Base-by-base conservation (phyloP, 2,113 vertebrate species). In the Pedionomus torquatus region DNA sequence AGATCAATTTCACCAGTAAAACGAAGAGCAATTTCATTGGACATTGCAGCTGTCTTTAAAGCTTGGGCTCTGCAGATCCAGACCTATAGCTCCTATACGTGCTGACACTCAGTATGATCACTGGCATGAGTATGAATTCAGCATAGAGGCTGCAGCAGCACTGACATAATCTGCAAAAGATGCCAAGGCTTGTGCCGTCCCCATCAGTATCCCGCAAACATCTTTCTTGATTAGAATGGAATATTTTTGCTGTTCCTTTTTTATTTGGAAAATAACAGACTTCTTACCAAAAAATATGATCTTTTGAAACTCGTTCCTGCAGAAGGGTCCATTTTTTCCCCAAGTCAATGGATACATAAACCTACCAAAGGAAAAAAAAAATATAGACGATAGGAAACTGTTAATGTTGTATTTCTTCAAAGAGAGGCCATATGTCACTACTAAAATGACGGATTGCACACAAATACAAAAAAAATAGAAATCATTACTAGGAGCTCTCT, bases 291-390 rank as follows among this genome's bases (percentile, higher is more conserved):
- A 99, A 99, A 65, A 99, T 97, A 78, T 98, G 98, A 91, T 99
- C 99, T 96, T 99, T 99, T 89, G 99, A 99, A 90, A 99, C 99
- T 31, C 97, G 98, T 86, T 99, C 99, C 95, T 99, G 99, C n/a
- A 99, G 98, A 49, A 99, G 98, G 5, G 95, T 98, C 99, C 99
- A 99, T 97, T 98, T 99, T 92, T 97, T 98, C 15, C 99, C 99
- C 97, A 99, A 94, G 96, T 99, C 99, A 18, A 95, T 89, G 0
- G 99, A 99, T 30, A 98, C 98, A 43, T 98, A 99, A 25, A 99
- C 98, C 99, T 99, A 95, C 3, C 78, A 93, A 82, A 70, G 13
- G 7, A 71, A 76, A 35, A 28, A 49, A 80, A 80, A 77, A 64
- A 54, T 75, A 83, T 21, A 71, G 31, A 51, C 14, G 0, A 49